Evolutionary conservation across 1,140 invertebrate genomes (phyloP).

Genomic region (Tetramorium simillimum): DNA sequence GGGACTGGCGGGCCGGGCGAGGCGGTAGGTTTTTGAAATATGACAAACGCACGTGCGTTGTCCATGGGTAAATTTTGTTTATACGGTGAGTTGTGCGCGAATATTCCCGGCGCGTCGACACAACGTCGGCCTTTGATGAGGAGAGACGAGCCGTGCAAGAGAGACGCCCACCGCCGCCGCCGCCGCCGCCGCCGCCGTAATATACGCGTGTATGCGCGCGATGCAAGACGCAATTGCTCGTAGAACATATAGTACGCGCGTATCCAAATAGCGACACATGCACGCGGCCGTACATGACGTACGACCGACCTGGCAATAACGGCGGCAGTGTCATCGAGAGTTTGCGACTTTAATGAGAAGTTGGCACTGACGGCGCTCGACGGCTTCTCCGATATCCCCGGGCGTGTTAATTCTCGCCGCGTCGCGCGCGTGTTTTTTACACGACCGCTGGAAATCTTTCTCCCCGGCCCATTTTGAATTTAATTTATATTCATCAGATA

Average conservation of each 20-base stretch:
- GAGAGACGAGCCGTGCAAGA: slow-evolving; percentile 76
- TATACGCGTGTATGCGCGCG: neutral
- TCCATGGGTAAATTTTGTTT: slow-evolving; percentile 76
- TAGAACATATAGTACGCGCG: neutral
- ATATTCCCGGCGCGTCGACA: slow-evolving; percentile 64
- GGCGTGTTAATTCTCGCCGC: neutral
- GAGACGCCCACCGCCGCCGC: slow-evolving; percentile 21
- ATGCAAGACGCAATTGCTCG: slow-evolving; percentile 15
- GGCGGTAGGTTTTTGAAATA: slow-evolving; percentile 71
- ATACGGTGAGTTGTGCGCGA: slow-evolving; percentile 68
- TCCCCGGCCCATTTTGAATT: neutral
- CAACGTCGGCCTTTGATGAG: slow-evolving; percentile 78
- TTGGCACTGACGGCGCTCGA: slow-evolving; percentile 12
- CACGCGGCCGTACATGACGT: slow-evolving; percentile 18
- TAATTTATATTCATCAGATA: neutral
- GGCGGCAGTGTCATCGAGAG: slow-evolving; percentile 5
- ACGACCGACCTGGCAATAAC: slow-evolving; percentile 27
- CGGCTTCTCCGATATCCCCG: neutral
- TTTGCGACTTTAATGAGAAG: slow-evolving; percentile 40
- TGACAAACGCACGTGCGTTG: slow-evolving; percentile 76
- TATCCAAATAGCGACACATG: slow-evolving; percentile 29
- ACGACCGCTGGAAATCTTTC: neutral
- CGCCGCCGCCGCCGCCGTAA: slow-evolving; percentile 10
- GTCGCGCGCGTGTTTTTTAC: neutral
- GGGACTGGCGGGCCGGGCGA: neutral